phyloP scores from a whole-genome alignment of 1,140 invertebrate species.

The Polyergus mexicanus region DNA sequence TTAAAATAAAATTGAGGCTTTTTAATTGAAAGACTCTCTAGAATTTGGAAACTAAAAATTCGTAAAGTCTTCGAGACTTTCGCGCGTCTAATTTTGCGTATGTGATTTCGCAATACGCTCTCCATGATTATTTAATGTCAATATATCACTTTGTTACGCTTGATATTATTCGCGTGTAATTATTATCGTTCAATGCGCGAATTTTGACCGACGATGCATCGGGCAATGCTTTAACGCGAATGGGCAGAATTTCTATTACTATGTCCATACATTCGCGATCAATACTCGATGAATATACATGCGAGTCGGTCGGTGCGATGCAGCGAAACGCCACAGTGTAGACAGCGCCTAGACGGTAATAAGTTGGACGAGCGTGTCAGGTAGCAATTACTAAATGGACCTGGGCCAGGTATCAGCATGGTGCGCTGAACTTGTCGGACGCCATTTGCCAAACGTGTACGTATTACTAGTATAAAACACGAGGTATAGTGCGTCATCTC shows the following conservation, averaged over 20 bases:
- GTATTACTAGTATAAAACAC: slow-evolving; percentile 45
- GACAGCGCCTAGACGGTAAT: slow-evolving; percentile 58
- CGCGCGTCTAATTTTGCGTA: neutral
- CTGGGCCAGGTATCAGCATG: slow-evolving; percentile 57
- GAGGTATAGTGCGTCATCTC: neutral
- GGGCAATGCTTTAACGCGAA: slow-evolving; percentile 46
- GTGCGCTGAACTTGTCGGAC: slow-evolving; percentile 56
- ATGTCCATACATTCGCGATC: slow-evolving; percentile 47
- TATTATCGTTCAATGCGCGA: neutral
- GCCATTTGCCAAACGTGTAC: slow-evolving; percentile 44
- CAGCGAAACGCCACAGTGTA: slow-evolving; percentile 57
- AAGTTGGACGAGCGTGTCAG: slow-evolving; percentile 58
- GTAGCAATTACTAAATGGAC: slow-evolving; percentile 61
- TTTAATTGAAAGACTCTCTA: neutral
- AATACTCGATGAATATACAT: slow-evolving; percentile 58
- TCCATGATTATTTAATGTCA: slow-evolving; percentile 12
- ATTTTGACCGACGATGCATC: slow-evolving; percentile 38
- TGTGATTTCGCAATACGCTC: neutral
- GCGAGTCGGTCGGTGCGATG: slow-evolving; percentile 41
- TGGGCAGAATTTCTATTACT: slow-evolving; percentile 55
- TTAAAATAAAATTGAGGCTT: slow-evolving; percentile 31
- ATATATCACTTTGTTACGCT: slow-evolving; percentile 12
- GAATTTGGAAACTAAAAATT: slow-evolving; percentile 19
- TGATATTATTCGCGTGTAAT: slow-evolving; percentile 27
- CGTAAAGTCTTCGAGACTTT: slow-evolving; percentile 10